Base-by-base conservation (phyloP, 2,797 vertebrate genomes). In the Eptatretus atami region DNA sequence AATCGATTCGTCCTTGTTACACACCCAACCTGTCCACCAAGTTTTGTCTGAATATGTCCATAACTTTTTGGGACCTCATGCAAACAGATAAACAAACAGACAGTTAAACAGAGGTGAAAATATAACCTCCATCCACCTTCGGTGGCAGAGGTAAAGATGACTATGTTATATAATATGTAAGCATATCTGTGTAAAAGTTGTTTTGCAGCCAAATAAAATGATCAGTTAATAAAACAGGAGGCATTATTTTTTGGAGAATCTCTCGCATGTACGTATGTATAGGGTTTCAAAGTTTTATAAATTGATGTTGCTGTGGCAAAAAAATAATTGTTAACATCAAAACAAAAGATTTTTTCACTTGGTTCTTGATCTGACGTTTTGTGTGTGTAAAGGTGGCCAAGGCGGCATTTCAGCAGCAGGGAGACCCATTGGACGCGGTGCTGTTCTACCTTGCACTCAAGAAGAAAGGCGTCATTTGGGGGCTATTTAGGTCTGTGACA, bases 391-490 rank as follows among this genome's bases (percentile, higher is more conserved):
- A 98, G 88, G 74, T 95, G 67, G 92, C 84, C 67, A 98, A 98
- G 80, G 81, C 85, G 70, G 77, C 92, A 0, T 98, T 98, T 76
- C 86, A 95, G 74, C 83, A 83, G 69, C 80, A 98, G 72, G 93
- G 75, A 11, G 85, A 95, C 69, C 86, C 92, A 4, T 75, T 98
- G 71, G 92, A 98, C 71, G 86, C 86, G 69, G 87, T 86, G 13
- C 73, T 98, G 15, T 95, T 98, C 74, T 95, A 86, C 72, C 79
- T 98, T 71, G 82, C 88, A 61, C 92, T 86, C 82, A 98, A 93
- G 77, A 98, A 93, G 73, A 98, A 95, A 70, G 88, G 87, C 10
- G 85, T 98, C 53, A 78, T 98, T 9, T 98, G 92, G 92, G 92
- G 92, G 53, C 77, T 98, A 12, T 98, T 98, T 74, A 83, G 92